These are phyloP conservation scores for Babylonia areolata DNA, from an alignment of 1,140 invertebrate species.

Conservation along the genomic window DNA sequence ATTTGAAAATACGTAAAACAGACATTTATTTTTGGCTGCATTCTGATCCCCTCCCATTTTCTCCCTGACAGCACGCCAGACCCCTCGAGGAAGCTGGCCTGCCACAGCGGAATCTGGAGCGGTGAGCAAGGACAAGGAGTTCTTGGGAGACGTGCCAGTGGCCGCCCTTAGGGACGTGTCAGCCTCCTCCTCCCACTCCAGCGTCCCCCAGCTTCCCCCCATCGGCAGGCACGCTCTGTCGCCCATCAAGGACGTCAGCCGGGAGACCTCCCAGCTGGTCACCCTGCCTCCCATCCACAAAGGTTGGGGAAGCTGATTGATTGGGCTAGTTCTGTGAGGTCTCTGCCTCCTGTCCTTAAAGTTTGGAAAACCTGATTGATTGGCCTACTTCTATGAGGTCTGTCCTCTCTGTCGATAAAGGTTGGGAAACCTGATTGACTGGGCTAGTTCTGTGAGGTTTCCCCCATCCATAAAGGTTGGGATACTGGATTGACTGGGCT, in stretches of 20 bases:
- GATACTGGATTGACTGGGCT: too few relatives aligned
- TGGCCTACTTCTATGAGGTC: too few relatives aligned
- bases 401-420: constrained; percentile 51
- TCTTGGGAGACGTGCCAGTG: constrained; percentile 55
- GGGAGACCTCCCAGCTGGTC: constrained; percentile 62
- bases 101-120: background rate
- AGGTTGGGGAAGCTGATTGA: constrained; percentile 14
- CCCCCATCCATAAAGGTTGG: too few relatives aligned
- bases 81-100: constrained; percentile 29
- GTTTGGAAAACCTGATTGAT: too few relatives aligned
- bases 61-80: constrained; percentile 19
- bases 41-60: too few relatives aligned
- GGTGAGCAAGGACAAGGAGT: constrained; percentile 49
- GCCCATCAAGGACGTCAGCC: constrained; percentile 66
- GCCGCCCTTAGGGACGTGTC: constrained; percentile 43
- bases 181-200: constrained; percentile 30
- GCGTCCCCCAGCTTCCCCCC: constrained; percentile 52
- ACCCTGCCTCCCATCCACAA: constrained; percentile 56
- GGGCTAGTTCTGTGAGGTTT: too few relatives aligned
- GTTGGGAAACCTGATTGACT: background rate
- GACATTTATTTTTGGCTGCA: too few relatives aligned
- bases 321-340: too few relatives aligned
- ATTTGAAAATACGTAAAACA: too few relatives aligned
- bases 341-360: too few relatives aligned
- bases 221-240: constrained; percentile 54